Evolutionary conservation across 1,140 invertebrate genomes (phyloP).

Genomic region (Spodoptera frugiperda): DNA sequence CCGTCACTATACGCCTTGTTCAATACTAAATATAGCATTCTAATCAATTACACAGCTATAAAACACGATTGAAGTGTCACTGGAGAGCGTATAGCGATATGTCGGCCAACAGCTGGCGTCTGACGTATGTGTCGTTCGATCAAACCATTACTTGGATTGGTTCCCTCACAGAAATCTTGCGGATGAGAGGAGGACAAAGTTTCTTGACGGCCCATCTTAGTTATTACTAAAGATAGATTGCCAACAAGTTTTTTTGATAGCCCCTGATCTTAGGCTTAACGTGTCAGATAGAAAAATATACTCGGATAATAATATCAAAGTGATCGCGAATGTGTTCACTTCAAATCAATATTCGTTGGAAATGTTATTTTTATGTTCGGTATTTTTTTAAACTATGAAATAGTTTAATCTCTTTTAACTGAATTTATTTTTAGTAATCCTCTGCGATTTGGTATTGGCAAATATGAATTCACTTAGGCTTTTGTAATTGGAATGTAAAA

Average conservation of each 20-base stretch:
- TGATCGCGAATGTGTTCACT: too few relatives aligned
- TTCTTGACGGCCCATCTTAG: constrained; percentile 3
- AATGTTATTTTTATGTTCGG: too few relatives aligned
- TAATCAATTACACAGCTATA: constrained; percentile 32
- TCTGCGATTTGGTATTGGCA: too few relatives aligned
- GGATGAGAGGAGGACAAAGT: not conserved
- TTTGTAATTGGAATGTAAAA: too few relatives aligned
- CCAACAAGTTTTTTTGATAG: constrained; percentile 5
- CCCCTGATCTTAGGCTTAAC: not conserved
- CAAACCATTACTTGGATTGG: constrained; percentile 51
- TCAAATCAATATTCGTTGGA: too few relatives aligned
- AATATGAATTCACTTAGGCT: too few relatives aligned
- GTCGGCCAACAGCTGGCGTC: constrained; percentile 37
- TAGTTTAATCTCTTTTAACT: too few relatives aligned
- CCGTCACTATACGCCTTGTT: not conserved
- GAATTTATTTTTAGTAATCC: too few relatives aligned
- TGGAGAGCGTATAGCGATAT: not conserved
- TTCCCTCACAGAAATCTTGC: constrained; percentile 14
- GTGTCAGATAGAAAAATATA: not conserved
- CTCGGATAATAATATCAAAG: too few relatives aligned
- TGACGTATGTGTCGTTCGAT: constrained; percentile 48
- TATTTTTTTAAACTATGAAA: too few relatives aligned
- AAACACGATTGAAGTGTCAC: constrained; percentile 31
- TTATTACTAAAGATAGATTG: constrained; percentile 15
- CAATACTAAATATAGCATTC: not conserved